Conservation (phyloP, 2,888 invertebrate species). For the Drosophila borealis region DNA sequence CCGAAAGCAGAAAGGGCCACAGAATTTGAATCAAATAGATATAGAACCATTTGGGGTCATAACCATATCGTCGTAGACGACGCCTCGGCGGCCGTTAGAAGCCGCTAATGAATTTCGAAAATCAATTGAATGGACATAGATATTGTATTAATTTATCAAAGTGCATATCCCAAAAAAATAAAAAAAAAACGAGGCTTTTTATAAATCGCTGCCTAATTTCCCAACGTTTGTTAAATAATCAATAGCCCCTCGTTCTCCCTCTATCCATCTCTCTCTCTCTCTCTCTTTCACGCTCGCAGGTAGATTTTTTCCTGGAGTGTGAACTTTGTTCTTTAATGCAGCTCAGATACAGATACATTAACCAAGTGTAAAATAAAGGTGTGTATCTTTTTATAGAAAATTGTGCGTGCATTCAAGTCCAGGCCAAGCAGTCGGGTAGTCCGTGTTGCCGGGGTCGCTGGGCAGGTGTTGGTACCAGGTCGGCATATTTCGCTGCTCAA, state of each 20-base stretch:
- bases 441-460: neutral
- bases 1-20: conserved; percentile 12
- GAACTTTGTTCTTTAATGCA: conserved; percentile 75
- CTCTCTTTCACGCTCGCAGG: conserved; percentile 24
- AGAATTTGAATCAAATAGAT: conserved; percentile 28
- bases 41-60: conserved; percentile 32
- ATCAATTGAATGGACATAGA: conserved; percentile 73
- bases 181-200: conserved; percentile 47
- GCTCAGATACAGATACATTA: conserved; percentile 52
- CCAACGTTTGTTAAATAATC: conserved; percentile 74
- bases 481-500: conserved; percentile 16
- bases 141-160: conserved; percentile 79
- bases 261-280: neutral
- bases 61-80: conserved; percentile 45
- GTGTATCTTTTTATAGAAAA: conserved; percentile 69
- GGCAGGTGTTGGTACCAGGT: conserved; percentile 67
- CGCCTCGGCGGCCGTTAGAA: conserved; percentile 62
- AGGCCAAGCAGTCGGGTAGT: conserved; percentile 9
- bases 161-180: conserved; percentile 40
- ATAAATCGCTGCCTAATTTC: conserved; percentile 81
- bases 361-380: conserved; percentile 75
- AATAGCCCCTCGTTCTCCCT: conserved; percentile 45
- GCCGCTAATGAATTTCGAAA: conserved; percentile 74
- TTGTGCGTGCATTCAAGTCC: conserved; percentile 61
- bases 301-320: conserved; percentile 59